Percentiles rank a stretch among this genome's conserved stretches.
These are phyloP conservation scores for Spongia lamella DNA, from an alignment of 37 sponge, comb jelly and placozoan species.

Conservation along the genomic window DNA sequence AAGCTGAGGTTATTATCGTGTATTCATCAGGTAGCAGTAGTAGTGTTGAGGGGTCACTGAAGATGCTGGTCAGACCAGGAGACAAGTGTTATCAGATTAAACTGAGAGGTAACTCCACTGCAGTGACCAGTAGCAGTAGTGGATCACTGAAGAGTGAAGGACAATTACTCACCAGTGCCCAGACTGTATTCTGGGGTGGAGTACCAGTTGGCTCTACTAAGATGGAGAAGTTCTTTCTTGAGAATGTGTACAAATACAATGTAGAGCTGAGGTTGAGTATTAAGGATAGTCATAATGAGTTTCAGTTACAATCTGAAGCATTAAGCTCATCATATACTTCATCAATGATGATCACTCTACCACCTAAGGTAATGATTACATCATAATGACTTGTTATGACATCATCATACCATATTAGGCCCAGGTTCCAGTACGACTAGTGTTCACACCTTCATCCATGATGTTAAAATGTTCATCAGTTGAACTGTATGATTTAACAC, in stretches of 20 bases:
- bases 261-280: constrained; percentile 46
- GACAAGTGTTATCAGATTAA: constrained; percentile 67
- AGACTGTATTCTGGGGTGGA: constrained; percentile 50
- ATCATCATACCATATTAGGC: not conserved
- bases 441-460: constrained; percentile 30
- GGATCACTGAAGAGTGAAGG: too few species aligned
- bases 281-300: constrained; percentile 6
- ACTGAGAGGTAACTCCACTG: constrained; percentile 28
- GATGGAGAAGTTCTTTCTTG: constrained; percentile 26
- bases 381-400: too few species aligned
- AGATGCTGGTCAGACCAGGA: constrained; percentile 47
- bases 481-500: constrained; percentile 41
- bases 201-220: constrained; percentile 12
- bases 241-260: constrained; percentile 23
- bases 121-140: too few species aligned
- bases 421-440: constrained; percentile 17
- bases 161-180: too few species aligned
- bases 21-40: not conserved
- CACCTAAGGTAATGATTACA: too few species aligned
- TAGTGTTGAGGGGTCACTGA: constrained; percentile 6
- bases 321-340: constrained; percentile 31
- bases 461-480: constrained; percentile 33
- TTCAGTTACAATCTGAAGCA: constrained; percentile 27
- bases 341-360: constrained; percentile 1
- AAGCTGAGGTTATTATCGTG: constrained; percentile 5